A percentile compares a stretch with the other conserved stretches of the same genome.
Conservation (phyloP, 1,140 invertebrate species). For the Ridgeia piscesae region DNA sequence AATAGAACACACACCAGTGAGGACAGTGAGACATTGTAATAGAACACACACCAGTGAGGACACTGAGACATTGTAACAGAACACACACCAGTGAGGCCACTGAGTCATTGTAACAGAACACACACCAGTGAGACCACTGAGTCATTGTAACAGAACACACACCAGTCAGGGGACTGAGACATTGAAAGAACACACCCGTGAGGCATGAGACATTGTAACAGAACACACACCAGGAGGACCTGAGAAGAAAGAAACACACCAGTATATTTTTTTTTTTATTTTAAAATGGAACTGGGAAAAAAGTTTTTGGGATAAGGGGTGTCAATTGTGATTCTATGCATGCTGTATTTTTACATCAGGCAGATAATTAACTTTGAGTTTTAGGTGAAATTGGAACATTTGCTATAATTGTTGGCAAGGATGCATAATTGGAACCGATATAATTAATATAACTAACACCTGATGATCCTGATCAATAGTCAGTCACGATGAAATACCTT, state of each 20-base stretch:
- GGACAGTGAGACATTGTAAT: background rate
- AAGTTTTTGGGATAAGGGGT: too few relatives aligned
- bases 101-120: background rate
- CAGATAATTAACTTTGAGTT: too few relatives aligned
- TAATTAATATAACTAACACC: too few relatives aligned
- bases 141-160: background rate
- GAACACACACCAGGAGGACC: background rate
- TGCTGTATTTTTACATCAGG: too few relatives aligned
- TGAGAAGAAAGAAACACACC: conserved; percentile 6
- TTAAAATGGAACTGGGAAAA: too few relatives aligned
- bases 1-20: background rate
- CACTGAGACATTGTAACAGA: background rate
- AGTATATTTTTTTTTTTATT: background rate
- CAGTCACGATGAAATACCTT: too few relatives aligned
- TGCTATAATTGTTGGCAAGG: too few relatives aligned
- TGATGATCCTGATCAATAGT: too few relatives aligned
- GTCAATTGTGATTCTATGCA: too few relatives aligned
- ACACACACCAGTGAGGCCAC: background rate
- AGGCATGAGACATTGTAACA: conserved; percentile 6
- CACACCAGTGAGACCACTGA: background rate
- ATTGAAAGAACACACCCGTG: background rate
- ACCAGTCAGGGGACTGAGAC: background rate
- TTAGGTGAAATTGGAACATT: too few relatives aligned
- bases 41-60: background rate
- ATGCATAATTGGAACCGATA: too few relatives aligned